Evolutionary conservation across 2,797 vertebrate species (phyloP).

Genomic region (Macropodus opercularis): DNA sequence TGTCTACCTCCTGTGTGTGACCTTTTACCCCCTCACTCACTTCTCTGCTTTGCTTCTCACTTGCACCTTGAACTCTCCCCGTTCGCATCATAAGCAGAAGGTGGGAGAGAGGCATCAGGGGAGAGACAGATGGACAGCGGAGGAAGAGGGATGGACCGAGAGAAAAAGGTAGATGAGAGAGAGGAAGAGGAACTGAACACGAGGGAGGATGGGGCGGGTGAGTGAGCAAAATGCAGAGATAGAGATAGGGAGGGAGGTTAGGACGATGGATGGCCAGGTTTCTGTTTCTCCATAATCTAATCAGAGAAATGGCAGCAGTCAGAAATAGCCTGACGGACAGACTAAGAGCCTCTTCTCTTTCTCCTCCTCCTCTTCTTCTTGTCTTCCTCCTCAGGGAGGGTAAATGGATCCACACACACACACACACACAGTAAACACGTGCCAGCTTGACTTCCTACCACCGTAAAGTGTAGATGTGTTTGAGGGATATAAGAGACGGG

Average conservation of each 20-base stretch:
- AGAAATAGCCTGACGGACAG: constrained; percentile 83
- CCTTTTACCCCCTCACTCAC: not conserved
- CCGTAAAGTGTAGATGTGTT: constrained; percentile 70
- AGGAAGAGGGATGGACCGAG: constrained; percentile 1
- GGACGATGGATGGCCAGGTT: constrained; percentile 79
- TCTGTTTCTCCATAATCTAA: constrained; percentile 84
- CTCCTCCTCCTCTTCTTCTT: constrained; percentile 71
- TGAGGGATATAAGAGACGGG: constrained; percentile 61
- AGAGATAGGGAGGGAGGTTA: constrained; percentile 65
- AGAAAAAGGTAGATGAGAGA: constrained; percentile 6
- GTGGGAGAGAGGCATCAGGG: constrained; percentile 13
- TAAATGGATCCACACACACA: constrained; percentile 70
- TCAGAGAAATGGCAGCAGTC: constrained; percentile 84
- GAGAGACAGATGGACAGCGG: constrained; percentile 11
- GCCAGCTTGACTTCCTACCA: constrained; percentile 64
- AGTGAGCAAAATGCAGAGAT: constrained; percentile 50
- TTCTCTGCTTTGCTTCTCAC: not conserved
- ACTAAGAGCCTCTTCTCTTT: constrained; percentile 81
- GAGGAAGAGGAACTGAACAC: constrained; percentile 16
- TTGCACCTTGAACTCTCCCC: constrained; percentile 29
- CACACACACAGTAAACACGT: constrained; percentile 14
- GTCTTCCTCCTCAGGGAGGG: constrained; percentile 72
- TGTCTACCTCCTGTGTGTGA: not conserved
- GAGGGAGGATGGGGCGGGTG: constrained; percentile 15
- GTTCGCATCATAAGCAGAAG: constrained; percentile 21